A percentile compares a stretch with the other conserved stretches of the same genome.
Evolutionary conservation across 2,888 invertebrate genomes (phyloP).

Genomic region (Stenichneumon culpator): DNA sequence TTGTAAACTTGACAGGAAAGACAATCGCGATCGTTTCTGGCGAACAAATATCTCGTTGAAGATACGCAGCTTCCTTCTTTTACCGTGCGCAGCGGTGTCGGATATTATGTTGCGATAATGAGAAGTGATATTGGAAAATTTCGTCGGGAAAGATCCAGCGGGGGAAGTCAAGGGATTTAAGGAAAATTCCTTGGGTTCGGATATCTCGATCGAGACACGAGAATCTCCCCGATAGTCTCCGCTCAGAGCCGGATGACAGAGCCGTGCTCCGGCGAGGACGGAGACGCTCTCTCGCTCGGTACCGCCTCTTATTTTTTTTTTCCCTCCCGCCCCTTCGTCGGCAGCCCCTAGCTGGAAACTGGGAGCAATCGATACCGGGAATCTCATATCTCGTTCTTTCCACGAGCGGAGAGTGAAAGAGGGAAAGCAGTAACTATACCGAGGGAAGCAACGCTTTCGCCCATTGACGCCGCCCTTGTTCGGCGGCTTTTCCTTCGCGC

Average conservation of each 20-base stretch:
- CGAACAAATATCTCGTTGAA: too few relatives aligned
- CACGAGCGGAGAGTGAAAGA: constrained; percentile 10
- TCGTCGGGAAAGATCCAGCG: constrained; percentile 2
- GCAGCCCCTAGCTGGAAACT: constrained; percentile 47
- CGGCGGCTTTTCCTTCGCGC: constrained; percentile 24
- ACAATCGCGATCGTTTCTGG: too few relatives aligned
- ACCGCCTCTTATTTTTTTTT: constrained; percentile 22
- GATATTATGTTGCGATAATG: constrained; percentile 35
- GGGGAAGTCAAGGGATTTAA: constrained; percentile 42
- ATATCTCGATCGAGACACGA: constrained; percentile 32
- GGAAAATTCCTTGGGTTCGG: constrained; percentile 74
- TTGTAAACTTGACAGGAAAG: too few relatives aligned
- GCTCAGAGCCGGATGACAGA: constrained; percentile 43
- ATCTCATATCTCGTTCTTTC: constrained; percentile 55
- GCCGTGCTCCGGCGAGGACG: constrained; percentile 43
- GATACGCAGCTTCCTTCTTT: background rate
- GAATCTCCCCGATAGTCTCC: constrained; percentile 42
- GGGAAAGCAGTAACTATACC: constrained; percentile 21
- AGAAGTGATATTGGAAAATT: constrained; percentile 48
- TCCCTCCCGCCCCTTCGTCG: constrained; percentile 32
- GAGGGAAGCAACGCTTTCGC: constrained; percentile 29
- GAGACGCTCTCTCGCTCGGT: constrained; percentile 34
- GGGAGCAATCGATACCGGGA: constrained; percentile 64
- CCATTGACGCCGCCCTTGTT: constrained; percentile 53
- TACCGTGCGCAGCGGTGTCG: background rate